Conservation (phyloP, 2,113 vertebrate species). For the Sylvia atricapilla region DNA sequence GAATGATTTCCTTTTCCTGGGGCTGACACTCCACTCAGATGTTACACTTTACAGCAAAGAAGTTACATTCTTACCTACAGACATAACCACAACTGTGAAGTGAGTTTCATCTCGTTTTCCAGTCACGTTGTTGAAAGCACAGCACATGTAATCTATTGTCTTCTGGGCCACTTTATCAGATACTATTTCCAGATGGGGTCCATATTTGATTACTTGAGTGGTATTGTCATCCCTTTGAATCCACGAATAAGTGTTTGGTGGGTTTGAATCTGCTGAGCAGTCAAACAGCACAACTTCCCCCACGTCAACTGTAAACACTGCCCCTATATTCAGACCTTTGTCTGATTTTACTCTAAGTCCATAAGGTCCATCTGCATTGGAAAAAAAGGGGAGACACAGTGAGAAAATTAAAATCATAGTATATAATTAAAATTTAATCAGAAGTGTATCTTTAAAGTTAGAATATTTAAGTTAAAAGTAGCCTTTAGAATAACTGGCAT, state of each 20-base stretch:
- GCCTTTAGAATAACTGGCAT: background rate
- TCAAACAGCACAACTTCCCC: conserved; percentile 87
- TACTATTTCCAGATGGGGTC: conserved; percentile 82
- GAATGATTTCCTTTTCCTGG: background rate
- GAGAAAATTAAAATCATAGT: background rate
- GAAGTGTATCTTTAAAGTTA: background rate
- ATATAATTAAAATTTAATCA: background rate
- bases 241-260: conserved; percentile 92
- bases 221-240: conserved; percentile 81
- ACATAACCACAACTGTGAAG: conserved; percentile 87
- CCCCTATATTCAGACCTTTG: conserved; percentile 83
- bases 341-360: conserved; percentile 88
- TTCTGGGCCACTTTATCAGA: conserved; percentile 79
- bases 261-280: conserved; percentile 93
- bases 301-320: conserved; percentile 88
- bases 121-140: conserved; percentile 91
- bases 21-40: background rate
- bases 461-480: background rate
- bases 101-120: conserved; percentile 85
- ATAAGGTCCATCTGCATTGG: conserved; percentile 89
- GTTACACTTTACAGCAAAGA: background rate
- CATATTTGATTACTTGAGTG: conserved; percentile 81
- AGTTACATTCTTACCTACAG: conserved; percentile 71
- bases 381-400: background rate
- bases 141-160: conserved; percentile 83